phyloP scores from a whole-genome alignment of 2,113 vertebrate species.

The Megaptera novaeangliae region DNA sequence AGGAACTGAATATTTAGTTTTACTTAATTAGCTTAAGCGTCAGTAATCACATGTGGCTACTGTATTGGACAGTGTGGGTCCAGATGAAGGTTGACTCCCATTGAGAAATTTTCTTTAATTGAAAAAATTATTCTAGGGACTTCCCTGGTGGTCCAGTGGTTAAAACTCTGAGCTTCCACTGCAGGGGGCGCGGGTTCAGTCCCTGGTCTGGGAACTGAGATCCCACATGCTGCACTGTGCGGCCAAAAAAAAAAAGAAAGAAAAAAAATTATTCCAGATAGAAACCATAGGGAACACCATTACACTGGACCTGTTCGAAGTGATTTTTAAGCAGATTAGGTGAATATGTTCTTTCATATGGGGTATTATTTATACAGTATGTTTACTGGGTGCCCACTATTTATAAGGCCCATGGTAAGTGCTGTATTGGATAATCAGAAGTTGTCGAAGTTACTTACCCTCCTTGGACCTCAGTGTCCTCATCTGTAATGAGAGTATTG shows the following conservation, averaged over 20 bases:
- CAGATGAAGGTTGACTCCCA: neutral
- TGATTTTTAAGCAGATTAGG: neutral
- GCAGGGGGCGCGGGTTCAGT: too few species aligned
- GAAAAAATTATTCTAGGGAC: neutral
- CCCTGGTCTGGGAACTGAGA: too few species aligned
- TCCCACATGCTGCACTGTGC: too few species aligned
- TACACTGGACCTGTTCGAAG: neutral
- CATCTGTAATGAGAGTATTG: neutral
- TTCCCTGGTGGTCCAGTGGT: too few species aligned
- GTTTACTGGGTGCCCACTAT: neutral
- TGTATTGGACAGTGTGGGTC: neutral
- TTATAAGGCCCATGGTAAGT: neutral
- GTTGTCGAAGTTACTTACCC: too few species aligned
- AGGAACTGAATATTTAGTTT: neutral
- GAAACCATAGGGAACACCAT: neutral
- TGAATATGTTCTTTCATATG: neutral
- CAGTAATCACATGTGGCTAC: neutral
- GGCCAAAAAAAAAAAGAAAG: neutral
- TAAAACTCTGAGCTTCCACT: too few species aligned
- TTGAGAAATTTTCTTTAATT: neutral
- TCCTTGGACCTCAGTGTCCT: neutral
- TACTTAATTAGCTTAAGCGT: neutral
- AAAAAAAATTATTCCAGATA: neutral
- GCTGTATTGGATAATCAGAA: neutral
- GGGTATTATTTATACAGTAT: neutral